Conservation (phyloP, 2,888 invertebrate genomes). For the Cephalotes varians region DNA sequence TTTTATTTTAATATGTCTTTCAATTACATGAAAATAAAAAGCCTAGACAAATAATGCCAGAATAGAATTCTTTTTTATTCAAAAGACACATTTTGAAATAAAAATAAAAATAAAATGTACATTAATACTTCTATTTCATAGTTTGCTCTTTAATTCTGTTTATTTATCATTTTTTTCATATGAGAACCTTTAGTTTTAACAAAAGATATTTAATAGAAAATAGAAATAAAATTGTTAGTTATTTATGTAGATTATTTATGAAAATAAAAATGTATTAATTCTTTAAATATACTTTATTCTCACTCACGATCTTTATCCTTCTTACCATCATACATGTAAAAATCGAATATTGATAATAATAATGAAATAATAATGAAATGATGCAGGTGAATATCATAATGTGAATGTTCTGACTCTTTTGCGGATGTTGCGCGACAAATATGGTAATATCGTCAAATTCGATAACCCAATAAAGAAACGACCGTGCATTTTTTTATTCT, state of each 20-base stretch:
- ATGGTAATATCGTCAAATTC: constrained; percentile 86
- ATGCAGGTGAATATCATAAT: constrained; percentile 76
- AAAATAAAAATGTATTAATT: no score
- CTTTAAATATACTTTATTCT: not conserved
- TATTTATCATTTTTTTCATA: not conserved
- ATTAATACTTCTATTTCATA: no score
- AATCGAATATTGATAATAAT: not conserved
- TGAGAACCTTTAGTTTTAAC: no score
- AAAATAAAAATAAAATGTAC: no score
- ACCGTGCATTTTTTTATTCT: constrained; percentile 75
- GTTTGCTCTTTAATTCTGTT: not conserved
- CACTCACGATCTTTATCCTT: no score
- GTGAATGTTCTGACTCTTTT: constrained; percentile 67
- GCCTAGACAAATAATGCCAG: not conserved
- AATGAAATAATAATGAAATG: no score
- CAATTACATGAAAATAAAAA: not conserved
- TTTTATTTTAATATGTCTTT: not conserved
- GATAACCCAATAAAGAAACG: constrained; percentile 82
- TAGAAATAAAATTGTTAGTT: no score
- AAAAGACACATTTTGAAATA: no score
- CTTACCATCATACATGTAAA: not conserved
- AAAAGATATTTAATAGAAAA: no score
- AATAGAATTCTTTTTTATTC: no score
- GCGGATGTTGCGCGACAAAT: constrained; percentile 74
- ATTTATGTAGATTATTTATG: no score